A percentile compares a stretch with the other conserved stretches of the same genome.
phyloP scores from a whole-genome alignment of 53 echinoderm and acorn worm species.

The Hippasteria phrygiana region DNA sequence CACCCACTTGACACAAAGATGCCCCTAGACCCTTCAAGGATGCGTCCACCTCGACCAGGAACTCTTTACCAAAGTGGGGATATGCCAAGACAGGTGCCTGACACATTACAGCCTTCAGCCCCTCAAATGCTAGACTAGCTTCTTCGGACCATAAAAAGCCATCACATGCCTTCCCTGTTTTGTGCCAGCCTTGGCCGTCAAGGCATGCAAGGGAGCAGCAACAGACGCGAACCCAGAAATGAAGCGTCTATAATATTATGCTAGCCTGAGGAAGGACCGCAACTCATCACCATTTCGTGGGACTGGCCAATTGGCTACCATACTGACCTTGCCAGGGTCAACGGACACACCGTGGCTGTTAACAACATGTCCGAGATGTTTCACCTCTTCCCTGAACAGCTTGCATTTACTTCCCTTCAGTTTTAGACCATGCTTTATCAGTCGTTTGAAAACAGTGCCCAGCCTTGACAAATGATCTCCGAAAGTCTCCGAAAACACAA shows the following conservation, averaged over 20 bases:
- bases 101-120: background rate
- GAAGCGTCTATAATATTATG: constrained; percentile 7
- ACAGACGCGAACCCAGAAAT: background rate
- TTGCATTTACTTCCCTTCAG: constrained; percentile 27
- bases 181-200: background rate
- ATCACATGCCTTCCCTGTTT: constrained; percentile 5
- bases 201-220: constrained; percentile 21
- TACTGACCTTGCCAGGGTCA: background rate
- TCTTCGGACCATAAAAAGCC: constrained; percentile 40
- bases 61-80: constrained; percentile 24
- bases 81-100: constrained; percentile 5
- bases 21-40: constrained; percentile 35
- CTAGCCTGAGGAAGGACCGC: constrained; percentile 14
- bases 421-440: background rate
- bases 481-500: constrained; percentile 2
- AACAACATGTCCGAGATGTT: constrained; percentile 23
- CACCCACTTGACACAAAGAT: background rate
- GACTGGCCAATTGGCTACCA: constrained; percentile 9
- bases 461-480: background rate
- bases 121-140: background rate
- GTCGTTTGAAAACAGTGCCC: background rate
- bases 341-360: background rate
- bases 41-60: constrained; percentile 32
- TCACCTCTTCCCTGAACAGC: background rate
- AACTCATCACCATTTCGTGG: background rate